Evolutionary conservation across 2,797 vertebrate genomes (phyloP).

Genomic region (Brotula barbata): DNA sequence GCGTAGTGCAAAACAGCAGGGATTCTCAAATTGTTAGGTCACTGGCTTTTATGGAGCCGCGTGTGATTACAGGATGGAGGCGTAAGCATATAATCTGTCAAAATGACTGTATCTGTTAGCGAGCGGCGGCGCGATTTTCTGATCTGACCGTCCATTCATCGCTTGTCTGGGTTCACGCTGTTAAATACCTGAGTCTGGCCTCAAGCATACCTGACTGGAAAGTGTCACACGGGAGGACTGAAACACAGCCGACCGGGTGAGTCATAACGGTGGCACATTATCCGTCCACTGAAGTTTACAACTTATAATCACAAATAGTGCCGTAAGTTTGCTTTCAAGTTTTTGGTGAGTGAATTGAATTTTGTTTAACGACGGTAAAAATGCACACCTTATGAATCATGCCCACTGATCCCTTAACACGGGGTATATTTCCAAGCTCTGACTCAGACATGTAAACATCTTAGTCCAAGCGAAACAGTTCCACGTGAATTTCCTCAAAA

Average conservation of each 20-base stretch:
- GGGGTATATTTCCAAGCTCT: too few species aligned
- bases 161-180: constrained; percentile 25
- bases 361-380: too few species aligned
- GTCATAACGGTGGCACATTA: background rate
- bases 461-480: too few species aligned
- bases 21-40: constrained; percentile 74
- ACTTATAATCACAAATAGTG: too few species aligned
- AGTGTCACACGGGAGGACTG: constrained; percentile 10
- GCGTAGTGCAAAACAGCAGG: constrained; percentile 59
- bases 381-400: too few species aligned
- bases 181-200: constrained; percentile 31
- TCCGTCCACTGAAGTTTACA: background rate
- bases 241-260: constrained; percentile 11
- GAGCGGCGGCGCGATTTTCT: constrained; percentile 46
- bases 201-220: constrained; percentile 11
- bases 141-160: constrained; percentile 38
- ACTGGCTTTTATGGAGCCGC: constrained; percentile 56
- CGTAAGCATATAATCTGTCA: constrained; percentile 72
- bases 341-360: too few species aligned
- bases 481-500: too few species aligned
- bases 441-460: too few species aligned
- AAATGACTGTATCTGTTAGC: constrained; percentile 67
- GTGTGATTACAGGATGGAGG: constrained; percentile 71
- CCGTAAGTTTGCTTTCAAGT: too few species aligned
- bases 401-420: too few species aligned